Conservation (phyloP, 2,113 vertebrate species). For the Marmota flaviventris region DNA sequence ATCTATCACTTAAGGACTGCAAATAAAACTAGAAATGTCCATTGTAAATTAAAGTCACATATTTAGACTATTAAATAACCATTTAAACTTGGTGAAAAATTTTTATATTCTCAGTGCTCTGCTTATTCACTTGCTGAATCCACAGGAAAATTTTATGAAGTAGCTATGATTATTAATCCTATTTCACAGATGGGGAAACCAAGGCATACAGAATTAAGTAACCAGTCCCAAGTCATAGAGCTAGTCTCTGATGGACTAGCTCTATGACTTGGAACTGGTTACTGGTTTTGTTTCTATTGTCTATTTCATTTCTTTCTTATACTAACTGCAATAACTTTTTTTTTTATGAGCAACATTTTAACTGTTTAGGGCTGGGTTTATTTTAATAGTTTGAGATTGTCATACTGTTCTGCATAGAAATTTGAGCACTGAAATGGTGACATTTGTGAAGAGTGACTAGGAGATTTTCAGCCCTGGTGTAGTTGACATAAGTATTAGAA, state of each 20-base stretch:
- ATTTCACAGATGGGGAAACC: not conserved
- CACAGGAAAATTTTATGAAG: not conserved
- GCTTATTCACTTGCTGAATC: not conserved
- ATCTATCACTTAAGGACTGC: not conserved
- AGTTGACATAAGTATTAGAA: not conserved
- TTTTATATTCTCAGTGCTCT: not conserved
- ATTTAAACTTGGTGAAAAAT: not conserved
- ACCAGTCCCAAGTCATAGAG: rapidly evolving
- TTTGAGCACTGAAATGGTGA: not conserved
- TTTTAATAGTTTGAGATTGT: not conserved
- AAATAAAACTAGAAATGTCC: not conserved
- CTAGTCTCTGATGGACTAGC: not conserved
- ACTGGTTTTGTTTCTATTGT: not conserved
- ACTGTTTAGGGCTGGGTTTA: not conserved
- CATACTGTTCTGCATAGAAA: not conserved
- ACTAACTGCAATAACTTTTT: not conserved
- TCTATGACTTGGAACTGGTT: no score
- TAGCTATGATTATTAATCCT: not conserved
- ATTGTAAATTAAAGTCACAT: not conserved
- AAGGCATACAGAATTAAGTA: not conserved
- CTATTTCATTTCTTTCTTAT: not conserved
- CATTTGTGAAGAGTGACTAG: not conserved
- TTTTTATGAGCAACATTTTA: not conserved
- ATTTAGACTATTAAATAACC: not conserved
- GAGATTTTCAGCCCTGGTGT: not conserved